Evolutionary conservation across 2,113 vertebrate species (phyloP).

Genomic region (Prietella phreatophila): DNA sequence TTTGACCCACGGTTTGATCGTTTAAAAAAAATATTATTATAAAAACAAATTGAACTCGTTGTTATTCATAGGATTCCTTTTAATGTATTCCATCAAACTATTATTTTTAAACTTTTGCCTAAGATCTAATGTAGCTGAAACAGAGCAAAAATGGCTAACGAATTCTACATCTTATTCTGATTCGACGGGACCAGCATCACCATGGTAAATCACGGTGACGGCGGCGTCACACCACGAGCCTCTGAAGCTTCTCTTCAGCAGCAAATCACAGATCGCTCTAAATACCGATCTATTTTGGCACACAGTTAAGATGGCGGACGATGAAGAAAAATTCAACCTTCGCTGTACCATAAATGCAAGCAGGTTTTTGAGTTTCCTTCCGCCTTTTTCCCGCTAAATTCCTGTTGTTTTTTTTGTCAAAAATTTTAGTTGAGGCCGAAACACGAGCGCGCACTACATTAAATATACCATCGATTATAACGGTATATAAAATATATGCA

Average conservation of each 20-base stretch:
- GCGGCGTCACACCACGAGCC: background rate
- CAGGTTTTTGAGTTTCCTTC: too few species aligned
- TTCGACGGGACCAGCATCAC: background rate
- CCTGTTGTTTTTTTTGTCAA: background rate
- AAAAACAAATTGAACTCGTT: too few species aligned
- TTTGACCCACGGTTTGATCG: too few species aligned
- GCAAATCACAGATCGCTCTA: background rate
- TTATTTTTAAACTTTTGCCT: too few species aligned
- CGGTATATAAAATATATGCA: conserved; percentile 17
- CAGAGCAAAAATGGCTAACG: too few species aligned
- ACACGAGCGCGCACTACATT: background rate
- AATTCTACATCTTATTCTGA: background rate
- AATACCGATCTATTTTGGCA: background rate
- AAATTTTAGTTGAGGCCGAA: background rate
- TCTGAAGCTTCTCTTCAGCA: background rate
- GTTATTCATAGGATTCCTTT: too few species aligned
- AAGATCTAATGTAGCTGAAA: too few species aligned
- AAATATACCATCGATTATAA: background rate
- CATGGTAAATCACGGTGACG: background rate
- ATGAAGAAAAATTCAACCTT: background rate
- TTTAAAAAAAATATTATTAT: too few species aligned
- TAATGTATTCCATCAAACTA: too few species aligned
- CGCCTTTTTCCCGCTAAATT: too few species aligned
- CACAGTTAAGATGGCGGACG: background rate
- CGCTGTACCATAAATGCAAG: background rate